Evolutionary conservation across 2,888 invertebrate species (phyloP).

Genomic region (Kryphioiulus occultus): DNA sequence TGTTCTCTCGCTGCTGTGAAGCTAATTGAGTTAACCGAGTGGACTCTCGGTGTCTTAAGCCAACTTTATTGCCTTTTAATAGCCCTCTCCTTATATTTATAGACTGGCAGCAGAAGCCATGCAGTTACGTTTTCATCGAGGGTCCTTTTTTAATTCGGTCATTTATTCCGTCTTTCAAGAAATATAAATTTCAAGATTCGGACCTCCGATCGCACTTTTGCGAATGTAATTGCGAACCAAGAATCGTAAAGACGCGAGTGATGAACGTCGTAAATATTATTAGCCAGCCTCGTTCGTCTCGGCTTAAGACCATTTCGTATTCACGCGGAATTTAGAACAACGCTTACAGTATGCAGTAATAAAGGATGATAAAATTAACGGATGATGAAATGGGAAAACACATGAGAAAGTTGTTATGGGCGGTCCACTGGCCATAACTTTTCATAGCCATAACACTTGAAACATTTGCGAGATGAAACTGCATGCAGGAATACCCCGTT

Average conservation of each 20-base stretch:
- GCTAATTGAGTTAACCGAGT: neutral
- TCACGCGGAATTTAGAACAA: too few relatives aligned
- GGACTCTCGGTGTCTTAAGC: neutral
- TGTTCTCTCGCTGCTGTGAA: neutral
- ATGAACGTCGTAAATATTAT: neutral
- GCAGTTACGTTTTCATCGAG: neutral
- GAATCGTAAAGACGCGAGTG: neutral
- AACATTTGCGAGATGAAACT: too few relatives aligned
- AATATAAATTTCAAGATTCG: neutral
- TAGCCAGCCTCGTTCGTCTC: neutral
- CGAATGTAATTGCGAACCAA: neutral
- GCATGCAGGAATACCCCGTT: too few relatives aligned
- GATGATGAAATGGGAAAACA: too few relatives aligned
- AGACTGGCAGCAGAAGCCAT: neutral
- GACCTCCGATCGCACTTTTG: too few relatives aligned
- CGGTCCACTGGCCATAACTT: too few relatives aligned
- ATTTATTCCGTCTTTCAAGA: neutral
- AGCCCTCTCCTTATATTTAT: conserved; percentile 1
- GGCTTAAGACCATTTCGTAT: too few relatives aligned
- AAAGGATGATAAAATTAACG: neutral
- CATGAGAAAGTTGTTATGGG: neutral
- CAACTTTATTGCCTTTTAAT: conserved; percentile 5
- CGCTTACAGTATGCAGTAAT: too few relatives aligned
- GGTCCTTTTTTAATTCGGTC: neutral
- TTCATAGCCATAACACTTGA: too few relatives aligned